Conservation (phyloP, 2,113 vertebrate genomes). For the Progne subis region DNA sequence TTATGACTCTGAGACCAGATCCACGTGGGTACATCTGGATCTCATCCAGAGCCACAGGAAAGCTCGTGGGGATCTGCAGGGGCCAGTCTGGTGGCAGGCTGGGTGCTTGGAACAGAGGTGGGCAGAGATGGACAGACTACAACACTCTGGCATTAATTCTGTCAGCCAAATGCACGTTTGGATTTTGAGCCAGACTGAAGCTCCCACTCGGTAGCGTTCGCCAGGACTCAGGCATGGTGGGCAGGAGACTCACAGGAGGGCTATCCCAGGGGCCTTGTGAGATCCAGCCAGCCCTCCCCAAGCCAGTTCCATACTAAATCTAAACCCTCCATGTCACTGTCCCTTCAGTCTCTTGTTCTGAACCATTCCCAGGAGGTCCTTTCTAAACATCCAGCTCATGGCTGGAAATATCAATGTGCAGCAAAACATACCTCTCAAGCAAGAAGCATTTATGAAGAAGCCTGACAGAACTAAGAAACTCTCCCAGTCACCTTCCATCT, state of each 20-base stretch:
- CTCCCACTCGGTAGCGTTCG: not conserved
- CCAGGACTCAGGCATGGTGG: not conserved
- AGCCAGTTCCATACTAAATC: not conserved
- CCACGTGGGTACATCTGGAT: not conserved
- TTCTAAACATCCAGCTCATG: not conserved
- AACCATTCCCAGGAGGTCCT: not conserved
- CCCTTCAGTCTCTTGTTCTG: not conserved
- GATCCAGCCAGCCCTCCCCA: not conserved
- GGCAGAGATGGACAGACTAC: not conserved
- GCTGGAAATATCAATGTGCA: not conserved
- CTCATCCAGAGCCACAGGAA: not conserved
- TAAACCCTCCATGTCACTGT: not conserved
- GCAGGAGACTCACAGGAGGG: not conserved
- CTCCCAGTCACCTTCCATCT: not conserved
- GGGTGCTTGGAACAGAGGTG: not conserved
- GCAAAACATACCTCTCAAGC: not conserved
- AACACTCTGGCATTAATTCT: not conserved
- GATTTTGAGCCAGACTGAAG: not conserved
- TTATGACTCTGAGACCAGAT: not conserved
- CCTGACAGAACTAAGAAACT: not conserved
- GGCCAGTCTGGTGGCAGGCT: not conserved
- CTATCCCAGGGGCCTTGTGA: not conserved
- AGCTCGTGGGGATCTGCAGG: not conserved
- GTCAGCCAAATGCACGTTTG: not conserved
- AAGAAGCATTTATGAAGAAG: not conserved